Evolutionary conservation across 2,888 invertebrate species (phyloP).

Genomic region (Stomorhina lunata): DNA sequence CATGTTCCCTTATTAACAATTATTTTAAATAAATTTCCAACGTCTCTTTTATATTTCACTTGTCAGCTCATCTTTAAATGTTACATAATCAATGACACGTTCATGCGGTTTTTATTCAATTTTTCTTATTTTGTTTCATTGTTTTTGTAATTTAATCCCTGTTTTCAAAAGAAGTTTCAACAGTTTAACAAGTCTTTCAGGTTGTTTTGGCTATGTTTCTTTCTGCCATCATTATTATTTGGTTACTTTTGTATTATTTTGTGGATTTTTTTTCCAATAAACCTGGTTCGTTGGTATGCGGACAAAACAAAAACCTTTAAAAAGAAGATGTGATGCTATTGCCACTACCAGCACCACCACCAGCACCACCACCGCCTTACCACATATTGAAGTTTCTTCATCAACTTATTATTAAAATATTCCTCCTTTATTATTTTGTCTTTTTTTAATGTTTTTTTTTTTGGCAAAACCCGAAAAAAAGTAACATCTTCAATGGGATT

Average conservation of each 20-base stretch:
- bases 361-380: conserved; percentile 18
- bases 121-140: conserved; percentile 27
- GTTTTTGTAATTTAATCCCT: conserved; percentile 42
- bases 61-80: neutral
- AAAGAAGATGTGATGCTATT: conserved; percentile 32
- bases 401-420: conserved; percentile 2
- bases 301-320: conserved; percentile 53
- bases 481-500: conserved; percentile 4
- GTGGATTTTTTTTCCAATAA: conserved; percentile 12
- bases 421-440: conserved; percentile 33
- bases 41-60: neutral
- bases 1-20: neutral
- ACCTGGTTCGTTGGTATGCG: conserved; percentile 60
- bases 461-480: conserved; percentile 17
- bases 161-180: conserved; percentile 38
- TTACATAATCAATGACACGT: conserved; percentile 62
- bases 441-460: neutral
- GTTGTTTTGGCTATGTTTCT: conserved; percentile 23
- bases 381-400: conserved; percentile 42
- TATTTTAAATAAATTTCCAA: conserved; percentile 1
- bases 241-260: conserved; percentile 1
- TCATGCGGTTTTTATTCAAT: conserved; percentile 38
- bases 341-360: too few relatives aligned
- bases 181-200: conserved; percentile 56
- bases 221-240: neutral